Conservation (phyloP, 2,113 vertebrate species). For the Epinephelus cyanopodus region DNA sequence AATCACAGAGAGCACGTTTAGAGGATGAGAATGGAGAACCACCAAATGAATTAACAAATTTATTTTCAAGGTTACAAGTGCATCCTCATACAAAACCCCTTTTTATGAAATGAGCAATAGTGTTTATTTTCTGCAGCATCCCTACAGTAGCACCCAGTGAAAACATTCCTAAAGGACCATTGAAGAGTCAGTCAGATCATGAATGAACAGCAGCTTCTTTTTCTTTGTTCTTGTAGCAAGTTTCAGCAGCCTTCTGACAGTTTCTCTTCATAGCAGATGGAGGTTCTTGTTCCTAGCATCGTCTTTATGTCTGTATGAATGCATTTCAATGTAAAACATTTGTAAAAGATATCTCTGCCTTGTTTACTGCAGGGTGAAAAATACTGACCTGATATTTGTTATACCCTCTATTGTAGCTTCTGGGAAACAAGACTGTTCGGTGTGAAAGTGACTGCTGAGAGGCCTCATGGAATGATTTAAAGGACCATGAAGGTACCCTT, state of each 20-base stretch:
- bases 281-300: not conserved
- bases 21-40: constrained; percentile 43
- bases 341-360: not conserved
- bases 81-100: constrained; percentile 43
- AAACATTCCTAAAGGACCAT: constrained; percentile 5
- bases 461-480: not conserved
- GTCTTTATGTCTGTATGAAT: no score
- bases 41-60: constrained; percentile 34
- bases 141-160: constrained; percentile 10
- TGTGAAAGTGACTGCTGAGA: not conserved
- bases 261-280: not conserved
- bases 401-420: not conserved
- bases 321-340: not conserved
- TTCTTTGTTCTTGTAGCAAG: not conserved
- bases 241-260: not conserved
- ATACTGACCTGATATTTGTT: not conserved
- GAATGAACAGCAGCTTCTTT: not conserved
- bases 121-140: constrained; percentile 5
- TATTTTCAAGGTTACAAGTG: constrained; percentile 61
- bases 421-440: not conserved
- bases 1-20: constrained; percentile 7
- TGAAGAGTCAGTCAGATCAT: not conserved
- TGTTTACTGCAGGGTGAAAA: not conserved
- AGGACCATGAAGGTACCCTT: not conserved
- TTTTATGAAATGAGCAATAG: constrained; percentile 31